A percentile compares a stretch with the other conserved stretches of the same genome.
Conservation (phyloP, 2,113 vertebrate species). For the Ctenodactylus gundi region DNA sequence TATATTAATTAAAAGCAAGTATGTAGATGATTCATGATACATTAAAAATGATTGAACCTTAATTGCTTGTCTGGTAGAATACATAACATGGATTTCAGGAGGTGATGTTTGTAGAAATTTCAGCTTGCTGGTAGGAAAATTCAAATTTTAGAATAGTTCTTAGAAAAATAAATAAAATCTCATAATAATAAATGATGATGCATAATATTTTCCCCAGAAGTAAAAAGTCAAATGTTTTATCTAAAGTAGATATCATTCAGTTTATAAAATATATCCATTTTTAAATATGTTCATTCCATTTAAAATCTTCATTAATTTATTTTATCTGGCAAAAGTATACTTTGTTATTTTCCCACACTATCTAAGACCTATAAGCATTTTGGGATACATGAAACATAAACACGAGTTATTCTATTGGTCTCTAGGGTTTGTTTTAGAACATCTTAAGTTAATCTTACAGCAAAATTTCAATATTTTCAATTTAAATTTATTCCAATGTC, state of each 20-base stretch:
- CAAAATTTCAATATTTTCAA: neutral
- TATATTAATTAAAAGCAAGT: conserved; percentile 85
- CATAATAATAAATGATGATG: conserved; percentile 13
- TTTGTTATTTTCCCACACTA: neutral
- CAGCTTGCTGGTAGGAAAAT: conserved; percentile 16
- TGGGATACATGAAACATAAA: neutral
- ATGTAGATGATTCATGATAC: conserved; percentile 83
- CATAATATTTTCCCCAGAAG: conserved; percentile 29
- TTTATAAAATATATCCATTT: neutral
- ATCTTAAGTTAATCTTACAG: neutral
- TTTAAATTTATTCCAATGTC: neutral
- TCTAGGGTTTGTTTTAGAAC: neutral
- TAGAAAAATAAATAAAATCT: conserved; percentile 61
- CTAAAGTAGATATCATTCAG: neutral
- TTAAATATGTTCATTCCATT: neutral
- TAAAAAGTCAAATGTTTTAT: neutral
- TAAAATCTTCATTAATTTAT: neutral
- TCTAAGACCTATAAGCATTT: neutral
- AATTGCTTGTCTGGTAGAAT: conserved; percentile 81
- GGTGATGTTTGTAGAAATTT: conserved; percentile 20
- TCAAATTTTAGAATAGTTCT: conserved; percentile 59
- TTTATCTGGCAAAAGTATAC: neutral
- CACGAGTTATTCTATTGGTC: neutral
- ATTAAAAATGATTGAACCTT: conserved; percentile 82
- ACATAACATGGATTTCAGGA: conserved; percentile 76